These are phyloP conservation scores for Caenorhabditis japonica DNA, from an alignment of 2,888 invertebrate genomes.

Conservation along the genomic window DNA sequence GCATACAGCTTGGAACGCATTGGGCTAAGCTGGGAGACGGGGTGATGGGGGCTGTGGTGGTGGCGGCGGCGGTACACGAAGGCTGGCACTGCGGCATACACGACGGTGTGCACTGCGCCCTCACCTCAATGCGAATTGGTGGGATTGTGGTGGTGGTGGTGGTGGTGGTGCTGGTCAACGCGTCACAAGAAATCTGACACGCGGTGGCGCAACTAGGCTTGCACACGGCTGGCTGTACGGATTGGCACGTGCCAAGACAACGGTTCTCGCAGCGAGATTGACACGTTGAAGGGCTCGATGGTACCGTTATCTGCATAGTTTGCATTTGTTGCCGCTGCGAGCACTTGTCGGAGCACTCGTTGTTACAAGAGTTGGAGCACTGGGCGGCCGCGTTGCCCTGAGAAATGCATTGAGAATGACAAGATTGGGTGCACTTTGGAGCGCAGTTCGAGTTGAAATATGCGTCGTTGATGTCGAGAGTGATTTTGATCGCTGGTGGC, in stretches of 20 bases:
- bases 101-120: conserved; percentile 41
- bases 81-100: conserved; percentile 55
- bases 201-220: conserved; percentile 55
- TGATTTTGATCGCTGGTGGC: conserved; percentile 52
- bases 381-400: conserved; percentile 57
- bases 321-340: conserved; percentile 36
- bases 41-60: conserved; percentile 30
- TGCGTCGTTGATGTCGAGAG: conserved; percentile 59
- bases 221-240: conserved; percentile 44
- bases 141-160: conserved; percentile 5
- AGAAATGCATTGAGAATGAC: conserved; percentile 61
- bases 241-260: conserved; percentile 37
- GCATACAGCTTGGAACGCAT: conserved; percentile 63
- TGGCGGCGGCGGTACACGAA: conserved; percentile 38
- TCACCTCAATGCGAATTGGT: conserved; percentile 33
- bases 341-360: conserved; percentile 53
- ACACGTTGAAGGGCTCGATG: conserved; percentile 41
- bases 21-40: neutral
- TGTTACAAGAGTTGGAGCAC: conserved; percentile 54
- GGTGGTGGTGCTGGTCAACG: conserved; percentile 7
- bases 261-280: conserved; percentile 49
- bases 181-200: conserved; percentile 53
- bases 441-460: conserved; percentile 60
- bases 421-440: conserved; percentile 56
- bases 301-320: conserved; percentile 10